Evolutionary conservation across 2,888 invertebrate species (phyloP).

Genomic region (Acleris literana): DNA sequence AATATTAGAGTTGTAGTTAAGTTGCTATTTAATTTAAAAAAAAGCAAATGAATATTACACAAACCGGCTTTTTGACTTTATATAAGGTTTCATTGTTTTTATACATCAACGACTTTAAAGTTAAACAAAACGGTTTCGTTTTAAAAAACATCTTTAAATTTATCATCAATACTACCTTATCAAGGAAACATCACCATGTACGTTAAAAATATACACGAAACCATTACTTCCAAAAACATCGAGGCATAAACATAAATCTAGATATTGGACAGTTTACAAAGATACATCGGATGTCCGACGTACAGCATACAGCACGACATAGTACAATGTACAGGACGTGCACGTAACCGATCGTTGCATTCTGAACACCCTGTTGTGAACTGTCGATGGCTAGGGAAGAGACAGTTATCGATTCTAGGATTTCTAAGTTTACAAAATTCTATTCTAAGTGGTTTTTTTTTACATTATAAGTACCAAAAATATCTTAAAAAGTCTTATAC

Average conservation of each 20-base stretch:
- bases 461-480: too few relatives aligned
- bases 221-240: slow-evolving; percentile 21
- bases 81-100: too few relatives aligned
- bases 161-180: background rate
- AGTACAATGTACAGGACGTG: slow-evolving; percentile 46
- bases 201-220: slow-evolving; percentile 3
- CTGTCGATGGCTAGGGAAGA: slow-evolving; percentile 61
- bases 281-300: slow-evolving; percentile 42
- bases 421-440: too few relatives aligned
- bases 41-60: too few relatives aligned
- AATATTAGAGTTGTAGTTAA: too few relatives aligned
- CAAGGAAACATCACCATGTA: background rate
- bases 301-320: slow-evolving; percentile 38
- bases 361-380: slow-evolving; percentile 59
- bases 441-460: too few relatives aligned
- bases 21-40: too few relatives aligned
- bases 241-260: slow-evolving; percentile 23
- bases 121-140: background rate
- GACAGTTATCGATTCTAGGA: slow-evolving; percentile 3
- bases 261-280: slow-evolving; percentile 37
- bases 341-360: slow-evolving; percentile 68
- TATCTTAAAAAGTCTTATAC: too few relatives aligned
- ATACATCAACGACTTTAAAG: too few relatives aligned
- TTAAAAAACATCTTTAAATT: background rate
- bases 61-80: too few relatives aligned